Evolutionary conservation across 2,888 invertebrate genomes (phyloP).

Genomic region (Apotomis turbidana): DNA sequence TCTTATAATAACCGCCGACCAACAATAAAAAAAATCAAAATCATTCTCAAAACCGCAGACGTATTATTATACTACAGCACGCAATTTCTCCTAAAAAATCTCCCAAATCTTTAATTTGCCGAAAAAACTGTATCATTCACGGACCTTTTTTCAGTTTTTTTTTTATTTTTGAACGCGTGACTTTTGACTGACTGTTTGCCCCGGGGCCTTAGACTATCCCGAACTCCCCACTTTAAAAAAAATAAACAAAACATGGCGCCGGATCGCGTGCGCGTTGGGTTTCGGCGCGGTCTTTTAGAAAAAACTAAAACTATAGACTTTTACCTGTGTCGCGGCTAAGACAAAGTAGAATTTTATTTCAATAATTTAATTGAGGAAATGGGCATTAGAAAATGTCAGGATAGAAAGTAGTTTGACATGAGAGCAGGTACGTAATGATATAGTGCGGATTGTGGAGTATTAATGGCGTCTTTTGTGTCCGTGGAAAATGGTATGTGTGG

Average conservation of each 20-base stretch:
- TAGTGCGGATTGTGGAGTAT: conserved; percentile 26
- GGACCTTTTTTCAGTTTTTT: conserved; percentile 68
- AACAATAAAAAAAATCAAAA: conserved; percentile 48
- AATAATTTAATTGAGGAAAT: conserved; percentile 42
- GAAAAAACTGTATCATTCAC: conserved; percentile 82
- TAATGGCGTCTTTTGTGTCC: background rate
- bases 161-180: conserved; percentile 71
- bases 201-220: conserved; percentile 70
- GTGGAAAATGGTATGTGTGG: conserved; percentile 19
- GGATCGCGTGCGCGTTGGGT: conserved; percentile 69
- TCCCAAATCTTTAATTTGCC: conserved; percentile 79
- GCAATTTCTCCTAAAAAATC: conserved; percentile 74
- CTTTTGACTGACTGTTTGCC: conserved; percentile 82
- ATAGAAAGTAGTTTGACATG: conserved; percentile 40
- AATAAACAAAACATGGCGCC: conserved; percentile 72
- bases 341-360: conserved; percentile 55
- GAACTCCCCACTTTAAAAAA: conserved; percentile 71
- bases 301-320: conserved; percentile 62
- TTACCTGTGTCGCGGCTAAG: conserved; percentile 72
- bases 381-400: conserved; percentile 42
- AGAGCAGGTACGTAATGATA: conserved; percentile 39
- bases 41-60: conserved; percentile 56
- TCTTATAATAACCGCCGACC: conserved; percentile 33
- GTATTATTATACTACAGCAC: conserved; percentile 74
- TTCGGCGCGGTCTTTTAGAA: conserved; percentile 70